phyloP scores from a whole-genome alignment of 2,888 invertebrate genomes.

The Amiota minor region DNA sequence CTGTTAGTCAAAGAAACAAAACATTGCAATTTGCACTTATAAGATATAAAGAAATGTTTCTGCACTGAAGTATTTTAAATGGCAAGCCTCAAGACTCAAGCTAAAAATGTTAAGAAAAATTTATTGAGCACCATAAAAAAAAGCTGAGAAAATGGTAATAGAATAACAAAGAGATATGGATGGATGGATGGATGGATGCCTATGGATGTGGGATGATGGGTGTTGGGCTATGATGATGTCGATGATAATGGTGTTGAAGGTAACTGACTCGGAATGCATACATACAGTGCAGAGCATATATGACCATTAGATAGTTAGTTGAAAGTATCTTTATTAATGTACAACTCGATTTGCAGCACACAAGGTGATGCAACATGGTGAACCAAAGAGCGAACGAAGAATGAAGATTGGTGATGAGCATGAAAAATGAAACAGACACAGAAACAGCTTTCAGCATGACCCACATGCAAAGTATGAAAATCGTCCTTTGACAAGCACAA shows the following conservation, averaged over 20 bases:
- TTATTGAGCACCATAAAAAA: constrained; percentile 13
- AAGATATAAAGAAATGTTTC: no score
- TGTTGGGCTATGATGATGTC: no score
- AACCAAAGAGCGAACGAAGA: not conserved
- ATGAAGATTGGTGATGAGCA: no score
- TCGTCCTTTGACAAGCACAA: constrained; percentile 22
- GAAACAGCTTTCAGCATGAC: constrained; percentile 21
- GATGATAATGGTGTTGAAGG: no score
- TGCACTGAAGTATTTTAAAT: not conserved
- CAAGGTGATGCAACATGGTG: not conserved
- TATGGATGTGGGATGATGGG: no score
- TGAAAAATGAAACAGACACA: constrained; percentile 8
- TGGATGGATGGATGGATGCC: no score
- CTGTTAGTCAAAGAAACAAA: no score
- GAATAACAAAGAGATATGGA: constrained; percentile 9
- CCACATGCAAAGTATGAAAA: constrained; percentile 21
- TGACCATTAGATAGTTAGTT: not conserved
- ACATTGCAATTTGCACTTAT: no score
- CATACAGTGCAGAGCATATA: no score
- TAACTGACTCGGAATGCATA: no score
- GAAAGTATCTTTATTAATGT: constrained; percentile 27
- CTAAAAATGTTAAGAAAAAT: not conserved
- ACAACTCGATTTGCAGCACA: constrained; percentile 22
- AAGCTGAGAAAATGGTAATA: constrained; percentile 16
- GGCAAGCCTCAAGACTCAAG: not conserved